Base-by-base conservation (phyloP, 2,888 invertebrate genomes). In the Hypsopygia costalis region DNA sequence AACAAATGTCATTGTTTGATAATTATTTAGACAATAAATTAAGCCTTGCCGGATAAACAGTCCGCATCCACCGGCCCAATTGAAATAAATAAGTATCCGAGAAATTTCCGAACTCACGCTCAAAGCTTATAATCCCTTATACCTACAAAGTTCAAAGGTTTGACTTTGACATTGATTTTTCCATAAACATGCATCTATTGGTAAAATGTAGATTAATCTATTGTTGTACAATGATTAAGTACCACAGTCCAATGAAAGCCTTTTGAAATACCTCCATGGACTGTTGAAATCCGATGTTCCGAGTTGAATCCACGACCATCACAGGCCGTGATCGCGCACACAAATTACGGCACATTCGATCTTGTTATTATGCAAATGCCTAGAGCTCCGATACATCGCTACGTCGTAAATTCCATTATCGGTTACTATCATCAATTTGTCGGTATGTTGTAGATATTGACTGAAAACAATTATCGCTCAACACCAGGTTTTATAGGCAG, bases 341-440 rank as follows among this genome's bases (percentile, higher is more conserved):
- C 58, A 62, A 65, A 62, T 65, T 60, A 62, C 42, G 42, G 50
- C 48, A 50, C 49, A 53, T 55, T 58, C 54, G 54, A 61, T 58
- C 50, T 62, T 47, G 46, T 62, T 68, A 59, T 64, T 60, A 70
- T 68, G 65, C 56, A 60, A 65, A 65, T 58, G 47, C 44, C 47
- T 11, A 40, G 40, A 45, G 49, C 42, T 47, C 43, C 47, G 52
- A 53, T 46, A 47, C 43, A 48, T 52, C 50, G 49, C 44, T 46
- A 40, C 49, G 34, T 44, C 50, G 43, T 55, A 55, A 57, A 54
- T 63, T 53, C 53, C 44, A 57, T 51, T 60, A 64, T 58, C 55
- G 47, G 50, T 38, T 33, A 37, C 39, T 34, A 33, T 34, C 40
- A 46, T 47, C 51, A 46, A 52, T 41, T 44, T 41, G 42, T 29